Conservation (phyloP, 2,888 invertebrate species). For the Xestia ashworthii region DNA sequence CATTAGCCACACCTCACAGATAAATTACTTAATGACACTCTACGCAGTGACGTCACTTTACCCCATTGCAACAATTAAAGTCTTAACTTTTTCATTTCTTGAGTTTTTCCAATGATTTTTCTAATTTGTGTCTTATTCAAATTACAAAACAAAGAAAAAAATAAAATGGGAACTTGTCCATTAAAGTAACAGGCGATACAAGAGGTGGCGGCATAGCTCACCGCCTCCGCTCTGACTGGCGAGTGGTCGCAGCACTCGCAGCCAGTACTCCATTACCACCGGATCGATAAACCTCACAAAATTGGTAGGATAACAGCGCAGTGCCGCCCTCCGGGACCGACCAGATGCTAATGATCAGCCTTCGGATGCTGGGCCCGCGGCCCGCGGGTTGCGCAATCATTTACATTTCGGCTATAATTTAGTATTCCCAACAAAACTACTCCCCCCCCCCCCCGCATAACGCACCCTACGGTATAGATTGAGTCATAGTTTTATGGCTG, state of each 20-base stretch:
- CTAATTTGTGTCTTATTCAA: not conserved
- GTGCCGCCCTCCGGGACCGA: not conserved
- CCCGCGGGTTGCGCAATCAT: not conserved
- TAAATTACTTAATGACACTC: not conserved
- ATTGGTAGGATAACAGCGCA: conserved; percentile 31
- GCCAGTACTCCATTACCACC: conserved; percentile 46
- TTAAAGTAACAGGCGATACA: not conserved
- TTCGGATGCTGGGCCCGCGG: not conserved
- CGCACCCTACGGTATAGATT: not conserved
- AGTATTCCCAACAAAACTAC: not conserved
- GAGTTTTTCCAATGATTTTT: no score
- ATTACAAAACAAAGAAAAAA: not conserved
- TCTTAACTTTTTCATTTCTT: not conserved
- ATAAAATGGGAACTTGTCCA: not conserved
- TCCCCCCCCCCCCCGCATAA: not conserved
- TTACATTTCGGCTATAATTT: conserved; percentile 6
- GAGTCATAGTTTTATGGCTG: not conserved
- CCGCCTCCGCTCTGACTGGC: conserved; percentile 3
- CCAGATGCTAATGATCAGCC: conserved; percentile 24
- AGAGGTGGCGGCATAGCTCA: conserved; percentile 20
- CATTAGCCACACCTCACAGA: not conserved
- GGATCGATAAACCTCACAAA: conserved; percentile 48
- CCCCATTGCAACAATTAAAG: not conserved
- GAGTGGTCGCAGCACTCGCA: not conserved
- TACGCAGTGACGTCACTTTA: not conserved